Base-by-base conservation (phyloP, 2,113 vertebrate species). In the Benitochromis conjunctus region DNA sequence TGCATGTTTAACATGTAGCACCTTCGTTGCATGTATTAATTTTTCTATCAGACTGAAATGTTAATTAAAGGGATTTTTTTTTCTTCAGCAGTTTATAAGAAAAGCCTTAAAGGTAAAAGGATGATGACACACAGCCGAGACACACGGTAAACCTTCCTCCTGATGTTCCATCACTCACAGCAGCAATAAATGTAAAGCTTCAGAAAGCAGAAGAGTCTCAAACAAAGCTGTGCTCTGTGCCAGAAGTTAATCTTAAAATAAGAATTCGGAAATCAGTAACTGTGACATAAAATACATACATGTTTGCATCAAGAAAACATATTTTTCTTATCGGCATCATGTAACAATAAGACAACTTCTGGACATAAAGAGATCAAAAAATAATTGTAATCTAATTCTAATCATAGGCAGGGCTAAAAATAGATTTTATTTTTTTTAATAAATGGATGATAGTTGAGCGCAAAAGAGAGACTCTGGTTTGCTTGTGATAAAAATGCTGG, bases 11-110 rank as follows among this genome's bases (percentile, higher is more conserved):
- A 83, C 83, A 83, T 11, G 11, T 56, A 92, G 91, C 91, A 86
- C 90, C 92, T 53, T 80, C 29, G 1, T 38, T 48, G 55, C 34
- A 3, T 74, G 56, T 38, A 18, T 57, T 43, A 1, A 9, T 82
- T 58, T 48, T 19, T 46, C 11, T 31, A 19, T 76, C 78, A 54
- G 83, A 60, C 58, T 85, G 26, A 76, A 76, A 34, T 76, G 46
- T 76, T 53, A 9, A 82, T 91, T 94, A 94, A 93, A 94, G 92
- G 93, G 91, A 88, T 88, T 55, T 60, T 46, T 46, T 62, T 56
- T 54, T 56, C 18, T 13, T 54, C 62, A 8, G 56, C 26, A 79
- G 41, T 71, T 86, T 51, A 9, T 51, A 21, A 55, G 84, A 60
- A 18, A 1, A 41, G 16, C n/a, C 14, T 55, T 21, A 34, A 64